Evolutionary conservation across 2,888 invertebrate genomes (phyloP).

Genomic region (Pardosa pseudoannulata): DNA sequence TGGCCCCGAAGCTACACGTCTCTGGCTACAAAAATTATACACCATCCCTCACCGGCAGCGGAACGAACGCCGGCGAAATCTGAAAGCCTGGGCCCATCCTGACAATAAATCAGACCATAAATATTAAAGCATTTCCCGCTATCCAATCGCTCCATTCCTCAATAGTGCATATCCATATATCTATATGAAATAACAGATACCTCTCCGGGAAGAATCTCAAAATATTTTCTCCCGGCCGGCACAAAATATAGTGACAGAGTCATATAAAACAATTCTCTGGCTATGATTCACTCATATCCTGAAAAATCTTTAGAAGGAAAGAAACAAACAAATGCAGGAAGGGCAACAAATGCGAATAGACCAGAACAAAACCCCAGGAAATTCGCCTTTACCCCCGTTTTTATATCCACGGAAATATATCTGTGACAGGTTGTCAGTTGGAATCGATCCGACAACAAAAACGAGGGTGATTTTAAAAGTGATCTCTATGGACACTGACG

Average conservation of each 20-base stretch:
- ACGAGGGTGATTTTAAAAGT: constrained; percentile 67
- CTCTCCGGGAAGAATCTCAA: not conserved
- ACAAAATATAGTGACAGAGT: constrained; percentile 68
- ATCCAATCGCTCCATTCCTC: constrained; percentile 62
- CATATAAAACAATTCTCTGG: constrained; percentile 67
- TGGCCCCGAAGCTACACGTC: constrained; percentile 14
- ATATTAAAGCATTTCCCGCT: constrained; percentile 56
- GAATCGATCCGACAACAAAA: constrained; percentile 66
- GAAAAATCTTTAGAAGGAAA: constrained; percentile 26
- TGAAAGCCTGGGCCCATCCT: constrained; percentile 27
- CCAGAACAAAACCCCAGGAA: constrained; percentile 44
- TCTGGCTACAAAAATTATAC: constrained; percentile 9
- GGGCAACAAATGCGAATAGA: constrained; percentile 48
- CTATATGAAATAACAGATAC: constrained; percentile 3
- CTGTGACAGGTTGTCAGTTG: constrained; percentile 65
- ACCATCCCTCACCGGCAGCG: not conserved
- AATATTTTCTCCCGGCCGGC: constrained; percentile 34
- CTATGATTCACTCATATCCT: constrained; percentile 68
- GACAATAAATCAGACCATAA: constrained; percentile 69
- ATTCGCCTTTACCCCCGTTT: constrained; percentile 30
- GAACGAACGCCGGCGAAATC: not conserved
- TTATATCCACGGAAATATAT: constrained; percentile 43
- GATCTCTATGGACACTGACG: constrained; percentile 69
- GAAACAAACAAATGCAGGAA: constrained; percentile 21
- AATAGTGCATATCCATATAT: constrained; percentile 35